These are phyloP conservation scores for Zonitis immaculata DNA, from an alignment of 2,888 invertebrate genomes.

Conservation along the genomic window DNA sequence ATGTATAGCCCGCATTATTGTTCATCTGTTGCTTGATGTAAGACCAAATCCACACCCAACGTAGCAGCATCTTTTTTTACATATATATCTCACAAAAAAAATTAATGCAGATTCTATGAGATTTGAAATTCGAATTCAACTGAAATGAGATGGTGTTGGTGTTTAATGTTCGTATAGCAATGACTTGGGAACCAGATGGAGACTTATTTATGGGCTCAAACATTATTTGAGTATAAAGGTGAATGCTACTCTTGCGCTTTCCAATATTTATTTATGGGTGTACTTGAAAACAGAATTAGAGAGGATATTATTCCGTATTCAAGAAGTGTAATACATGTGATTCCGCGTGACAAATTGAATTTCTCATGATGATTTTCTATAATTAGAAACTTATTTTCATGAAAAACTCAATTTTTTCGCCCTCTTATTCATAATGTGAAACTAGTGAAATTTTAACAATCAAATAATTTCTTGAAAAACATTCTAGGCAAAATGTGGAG, in stretches of 20 bases:
- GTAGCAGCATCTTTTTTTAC: no score
- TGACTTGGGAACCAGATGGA: neutral
- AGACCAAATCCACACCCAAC: constrained; percentile 22
- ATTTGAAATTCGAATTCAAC: constrained; percentile 17
- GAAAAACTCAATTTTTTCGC: no score
- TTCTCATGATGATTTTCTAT: no score
- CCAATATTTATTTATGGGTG: constrained; percentile 18
- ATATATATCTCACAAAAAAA: no score
- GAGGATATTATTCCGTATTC: constrained; percentile 14
- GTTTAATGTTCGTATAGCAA: neutral
- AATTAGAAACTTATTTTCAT: no score
- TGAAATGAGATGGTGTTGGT: neutral
- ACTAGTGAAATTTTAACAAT: no score
- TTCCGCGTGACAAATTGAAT: neutral
- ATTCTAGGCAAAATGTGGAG: no score
- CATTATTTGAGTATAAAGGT: constrained; percentile 2
- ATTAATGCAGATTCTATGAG: constrained; percentile 10
- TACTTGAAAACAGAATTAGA: constrained; percentile 5
- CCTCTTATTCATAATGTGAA: no score
- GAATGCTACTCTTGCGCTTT: constrained; percentile 3
- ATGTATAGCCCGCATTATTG: constrained; percentile 25
- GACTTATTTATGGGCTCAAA: no score
- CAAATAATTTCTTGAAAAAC: no score
- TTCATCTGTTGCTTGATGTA: constrained; percentile 23
- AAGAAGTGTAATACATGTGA: constrained; percentile 11